Percentiles rank a stretch among this genome's conserved stretches.
Conservation (phyloP, 2,113 vertebrate species). For the Malurus melanocephalus region DNA sequence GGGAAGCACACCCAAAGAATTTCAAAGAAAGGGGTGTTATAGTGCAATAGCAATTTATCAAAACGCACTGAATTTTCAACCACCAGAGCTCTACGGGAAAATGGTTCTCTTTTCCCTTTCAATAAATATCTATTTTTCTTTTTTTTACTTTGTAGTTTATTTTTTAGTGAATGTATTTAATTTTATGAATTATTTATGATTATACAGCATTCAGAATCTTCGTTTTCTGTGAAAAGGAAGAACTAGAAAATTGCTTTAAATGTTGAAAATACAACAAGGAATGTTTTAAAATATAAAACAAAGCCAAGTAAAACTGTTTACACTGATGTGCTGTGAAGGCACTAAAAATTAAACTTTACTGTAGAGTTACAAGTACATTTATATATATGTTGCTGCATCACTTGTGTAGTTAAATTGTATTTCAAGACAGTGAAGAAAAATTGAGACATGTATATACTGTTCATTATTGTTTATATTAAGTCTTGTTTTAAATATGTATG, state of each 20-base stretch:
- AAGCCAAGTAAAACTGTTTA: conserved; percentile 99
- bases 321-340: conserved; percentile 92
- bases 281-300: conserved; percentile 99
- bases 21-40: conserved; percentile 90
- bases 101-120: conserved; percentile 92
- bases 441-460: conserved; percentile 96
- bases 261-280: conserved; percentile 90
- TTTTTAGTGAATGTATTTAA: conserved; percentile 99
- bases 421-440: conserved; percentile 82
- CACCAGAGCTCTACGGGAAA: conserved; percentile 92
- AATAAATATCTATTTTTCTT: conserved; percentile 92
- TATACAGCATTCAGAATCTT: conserved; percentile 95
- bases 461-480: conserved; percentile 99
- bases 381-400: conserved; percentile 87
- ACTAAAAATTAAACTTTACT: conserved; percentile 90
- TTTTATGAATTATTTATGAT: conserved; percentile 99
- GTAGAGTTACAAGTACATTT: conserved; percentile 91
- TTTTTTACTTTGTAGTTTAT: conserved; percentile 96
- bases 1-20: conserved; percentile 95
- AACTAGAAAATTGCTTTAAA: conserved; percentile 98
- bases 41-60: conserved; percentile 98
- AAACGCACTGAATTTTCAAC: conserved; percentile 98
- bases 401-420: conserved; percentile 86
- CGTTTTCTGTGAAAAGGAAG: conserved; percentile 99
- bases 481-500: conserved; percentile 98